Conservation (phyloP, 1,140 invertebrate genomes). For the Drosophila bipectinata region DNA sequence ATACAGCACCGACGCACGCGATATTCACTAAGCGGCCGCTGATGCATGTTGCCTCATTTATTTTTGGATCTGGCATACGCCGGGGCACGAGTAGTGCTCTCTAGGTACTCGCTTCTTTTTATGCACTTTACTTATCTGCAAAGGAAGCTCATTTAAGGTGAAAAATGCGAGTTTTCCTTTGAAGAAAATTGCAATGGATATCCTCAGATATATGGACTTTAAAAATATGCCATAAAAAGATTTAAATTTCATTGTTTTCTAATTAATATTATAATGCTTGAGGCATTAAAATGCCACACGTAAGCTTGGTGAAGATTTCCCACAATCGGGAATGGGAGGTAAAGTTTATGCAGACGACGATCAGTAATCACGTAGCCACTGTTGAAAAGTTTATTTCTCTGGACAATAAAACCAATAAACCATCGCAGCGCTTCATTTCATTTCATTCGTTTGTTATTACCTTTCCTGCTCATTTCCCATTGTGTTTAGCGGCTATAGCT, state of each 20-base stretch:
- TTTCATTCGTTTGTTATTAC: constrained; percentile 49
- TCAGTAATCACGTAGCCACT: constrained; percentile 33
- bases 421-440: constrained; percentile 55
- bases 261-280: background rate
- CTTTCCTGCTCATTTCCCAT: constrained; percentile 46
- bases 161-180: constrained; percentile 7
- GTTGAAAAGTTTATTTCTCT: constrained; percentile 49
- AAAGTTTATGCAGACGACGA: constrained; percentile 13
- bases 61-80: constrained; percentile 68
- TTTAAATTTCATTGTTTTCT: background rate
- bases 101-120: constrained; percentile 16
- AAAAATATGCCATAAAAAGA: background rate
- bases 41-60: constrained; percentile 69
- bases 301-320: constrained; percentile 11
- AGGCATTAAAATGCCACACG: background rate
- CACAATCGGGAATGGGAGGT: constrained; percentile 2
- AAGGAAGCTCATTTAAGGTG: constrained; percentile 19
- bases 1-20: constrained; percentile 76
- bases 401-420: constrained; percentile 44
- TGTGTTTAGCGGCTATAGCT: constrained; percentile 36
- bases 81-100: constrained; percentile 10
- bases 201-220: background rate
- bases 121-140: constrained; percentile 5
- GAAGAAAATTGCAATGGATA: background rate
- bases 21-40: constrained; percentile 57